Conservation (phyloP, 1,140 invertebrate genomes). For the Trachymyrmex septentrionalis region DNA sequence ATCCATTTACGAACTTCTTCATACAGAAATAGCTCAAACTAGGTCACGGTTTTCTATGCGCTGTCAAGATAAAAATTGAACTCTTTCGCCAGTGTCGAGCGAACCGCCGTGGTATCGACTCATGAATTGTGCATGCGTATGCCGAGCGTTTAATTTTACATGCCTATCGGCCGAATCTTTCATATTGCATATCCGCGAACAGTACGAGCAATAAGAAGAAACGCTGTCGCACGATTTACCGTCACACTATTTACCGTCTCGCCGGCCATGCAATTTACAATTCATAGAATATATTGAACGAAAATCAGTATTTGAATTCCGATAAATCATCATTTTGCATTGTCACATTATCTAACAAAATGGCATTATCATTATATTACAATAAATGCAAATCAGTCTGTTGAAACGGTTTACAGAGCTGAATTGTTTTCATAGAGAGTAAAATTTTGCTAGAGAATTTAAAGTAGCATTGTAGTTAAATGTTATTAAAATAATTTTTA, state of each 20-base stretch:
- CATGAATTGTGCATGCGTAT: conserved; percentile 52
- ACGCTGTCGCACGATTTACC: conserved; percentile 8
- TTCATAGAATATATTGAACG: conserved; percentile 56
- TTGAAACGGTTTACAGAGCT: not conserved
- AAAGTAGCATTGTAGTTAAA: not conserved
- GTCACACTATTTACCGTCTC: no score
- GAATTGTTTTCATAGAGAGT: not conserved
- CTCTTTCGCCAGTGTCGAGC: not conserved
- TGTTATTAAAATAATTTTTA: not conserved
- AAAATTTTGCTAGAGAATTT: not conserved
- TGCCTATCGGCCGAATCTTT: conserved; percentile 49
- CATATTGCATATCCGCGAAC: not conserved
- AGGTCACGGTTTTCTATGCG: conserved; percentile 27
- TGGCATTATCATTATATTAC: conserved; percentile 12
- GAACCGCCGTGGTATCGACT: conserved; percentile 37
- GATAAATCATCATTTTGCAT: conserved; percentile 27
- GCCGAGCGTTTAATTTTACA: conserved; percentile 39
- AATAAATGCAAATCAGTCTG: not conserved
- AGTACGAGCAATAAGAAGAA: conserved; percentile 4
- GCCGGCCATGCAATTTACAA: conserved; percentile 14
- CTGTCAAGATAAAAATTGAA: conserved; percentile 47
- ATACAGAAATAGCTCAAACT: conserved; percentile 21
- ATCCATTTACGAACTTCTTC: conserved; percentile 2
- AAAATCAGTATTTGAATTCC: not conserved
- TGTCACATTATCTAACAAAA: not conserved